Evolutionary conservation across 2,888 invertebrate genomes (phyloP).

Genomic region (Acleris cristana): DNA sequence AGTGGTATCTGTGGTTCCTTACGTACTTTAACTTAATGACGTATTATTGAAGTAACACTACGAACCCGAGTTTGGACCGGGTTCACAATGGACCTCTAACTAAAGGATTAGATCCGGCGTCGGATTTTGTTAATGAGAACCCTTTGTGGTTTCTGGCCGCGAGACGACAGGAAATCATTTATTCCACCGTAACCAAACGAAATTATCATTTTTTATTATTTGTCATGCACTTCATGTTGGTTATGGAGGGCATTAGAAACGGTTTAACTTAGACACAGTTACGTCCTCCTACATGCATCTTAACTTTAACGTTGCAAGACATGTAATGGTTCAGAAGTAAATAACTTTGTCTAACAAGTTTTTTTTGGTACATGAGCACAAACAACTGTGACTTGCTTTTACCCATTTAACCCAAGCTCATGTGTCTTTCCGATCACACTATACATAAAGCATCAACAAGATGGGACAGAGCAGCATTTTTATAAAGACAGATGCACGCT

Average conservation of each 20-base stretch:
- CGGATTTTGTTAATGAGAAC: conserved; percentile 73
- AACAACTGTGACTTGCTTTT: no score
- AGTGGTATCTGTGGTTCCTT: conserved; percentile 28
- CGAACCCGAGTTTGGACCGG: conserved; percentile 19
- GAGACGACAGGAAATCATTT: conserved; percentile 70
- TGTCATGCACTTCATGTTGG: conserved; percentile 56
- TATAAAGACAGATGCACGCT: no score
- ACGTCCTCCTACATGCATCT: not conserved
- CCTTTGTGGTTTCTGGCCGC: conserved; percentile 64
- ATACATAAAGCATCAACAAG: no score
- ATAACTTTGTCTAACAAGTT: no score
- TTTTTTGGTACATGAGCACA: no score
- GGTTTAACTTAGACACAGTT: conserved; percentile 32
- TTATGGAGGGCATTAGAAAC: conserved; percentile 58
- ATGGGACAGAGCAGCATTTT: no score
- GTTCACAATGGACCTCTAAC: conserved; percentile 76
- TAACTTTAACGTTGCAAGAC: conserved; percentile 12
- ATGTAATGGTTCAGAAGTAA: no score
- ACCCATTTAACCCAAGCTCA: no score
- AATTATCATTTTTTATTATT: conserved; percentile 65
- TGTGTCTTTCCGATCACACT: no score
- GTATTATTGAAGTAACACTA: conserved; percentile 28
- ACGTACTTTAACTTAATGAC: conserved; percentile 26
- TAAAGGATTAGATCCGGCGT: conserved; percentile 79
- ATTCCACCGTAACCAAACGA: conserved; percentile 72